Evolutionary conservation across 2,888 invertebrate genomes (phyloP).

Genomic region (Sinodicranocentrus sp.): DNA sequence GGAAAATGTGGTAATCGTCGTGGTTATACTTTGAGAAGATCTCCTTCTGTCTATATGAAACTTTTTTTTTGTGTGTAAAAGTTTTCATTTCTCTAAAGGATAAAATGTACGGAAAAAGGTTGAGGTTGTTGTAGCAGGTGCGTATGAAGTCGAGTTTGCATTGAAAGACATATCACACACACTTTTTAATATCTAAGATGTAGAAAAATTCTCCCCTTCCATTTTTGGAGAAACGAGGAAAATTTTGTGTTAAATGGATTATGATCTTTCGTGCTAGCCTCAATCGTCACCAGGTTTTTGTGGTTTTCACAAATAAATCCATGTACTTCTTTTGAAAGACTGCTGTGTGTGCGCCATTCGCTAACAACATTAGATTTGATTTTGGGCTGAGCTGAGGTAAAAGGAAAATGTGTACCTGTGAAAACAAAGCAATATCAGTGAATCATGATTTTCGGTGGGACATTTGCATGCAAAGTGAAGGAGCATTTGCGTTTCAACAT

Average conservation of each 20-base stretch:
- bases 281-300: background rate
- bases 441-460: too few species aligned
- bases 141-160: constrained; percentile 16
- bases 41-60: constrained; percentile 4
- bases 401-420: too few species aligned
- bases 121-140: constrained; percentile 16
- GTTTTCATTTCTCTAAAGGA: constrained; percentile 9
- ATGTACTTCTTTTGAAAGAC: too few species aligned
- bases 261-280: constrained; percentile 14
- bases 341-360: too few species aligned
- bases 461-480: constrained; percentile 11
- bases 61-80: background rate
- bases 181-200: constrained; percentile 14
- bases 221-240: background rate
- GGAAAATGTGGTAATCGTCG: constrained; percentile 25
- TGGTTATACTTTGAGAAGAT: constrained; percentile 8
- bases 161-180: background rate
- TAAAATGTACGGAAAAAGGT: too few species aligned
- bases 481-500: background rate
- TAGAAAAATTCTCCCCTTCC: too few species aligned
- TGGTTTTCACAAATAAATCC: too few species aligned
- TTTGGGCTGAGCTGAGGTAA: background rate
- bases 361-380: too few species aligned
- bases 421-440: too few species aligned
- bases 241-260: constrained; percentile 12